These are phyloP conservation scores for Cantharis rustica DNA, from an alignment of 2,888 invertebrate genomes.

Conservation along the genomic window DNA sequence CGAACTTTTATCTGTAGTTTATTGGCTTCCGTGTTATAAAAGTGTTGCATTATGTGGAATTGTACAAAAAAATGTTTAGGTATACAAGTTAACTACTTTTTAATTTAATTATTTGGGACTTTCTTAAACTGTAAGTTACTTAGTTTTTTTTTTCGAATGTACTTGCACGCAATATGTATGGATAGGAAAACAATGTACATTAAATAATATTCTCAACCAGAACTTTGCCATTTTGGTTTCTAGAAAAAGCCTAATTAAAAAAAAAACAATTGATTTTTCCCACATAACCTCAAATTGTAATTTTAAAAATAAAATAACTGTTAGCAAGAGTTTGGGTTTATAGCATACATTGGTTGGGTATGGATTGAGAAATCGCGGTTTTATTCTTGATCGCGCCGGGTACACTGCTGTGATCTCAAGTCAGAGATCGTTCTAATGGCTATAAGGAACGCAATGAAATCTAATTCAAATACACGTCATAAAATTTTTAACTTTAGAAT, in stretches of 20 bases:
- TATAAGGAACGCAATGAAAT: neutral
- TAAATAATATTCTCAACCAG: neutral
- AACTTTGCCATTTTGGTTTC: neutral
- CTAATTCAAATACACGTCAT: too few relatives aligned
- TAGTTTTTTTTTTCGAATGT: neutral
- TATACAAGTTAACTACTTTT: neutral
- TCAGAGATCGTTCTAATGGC: neutral
- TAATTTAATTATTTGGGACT: neutral
- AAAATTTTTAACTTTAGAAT: too few relatives aligned
- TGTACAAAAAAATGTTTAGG: neutral
- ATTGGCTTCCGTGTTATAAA: neutral
- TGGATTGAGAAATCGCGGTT: neutral
- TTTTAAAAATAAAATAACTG: neutral
- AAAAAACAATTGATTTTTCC: too few relatives aligned
- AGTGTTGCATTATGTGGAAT: neutral
- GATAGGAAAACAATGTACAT: neutral
- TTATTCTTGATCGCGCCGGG: neutral
- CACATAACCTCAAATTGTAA: neutral
- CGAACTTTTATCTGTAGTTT: neutral
- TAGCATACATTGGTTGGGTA: too few relatives aligned
- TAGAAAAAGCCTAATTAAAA: neutral
- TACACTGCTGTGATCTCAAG: neutral
- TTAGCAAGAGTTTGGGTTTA: neutral
- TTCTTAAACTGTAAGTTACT: neutral
- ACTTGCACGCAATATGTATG: neutral